These are phyloP conservation scores for Microcebus lehilahytsara DNA, from an alignment of 2,113 vertebrate genomes.

Conservation along the genomic window DNA sequence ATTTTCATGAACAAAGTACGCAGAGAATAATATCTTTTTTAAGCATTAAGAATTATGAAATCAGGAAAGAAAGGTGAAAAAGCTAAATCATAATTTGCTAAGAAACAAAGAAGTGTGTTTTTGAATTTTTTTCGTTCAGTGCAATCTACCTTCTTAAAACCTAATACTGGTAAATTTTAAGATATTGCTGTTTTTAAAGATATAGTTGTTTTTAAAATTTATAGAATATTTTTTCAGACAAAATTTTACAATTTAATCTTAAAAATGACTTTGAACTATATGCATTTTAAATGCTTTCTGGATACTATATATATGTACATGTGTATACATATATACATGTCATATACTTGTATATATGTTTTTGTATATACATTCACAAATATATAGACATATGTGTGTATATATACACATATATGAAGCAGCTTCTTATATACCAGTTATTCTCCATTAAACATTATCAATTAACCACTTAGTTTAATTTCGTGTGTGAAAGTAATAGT, in stretches of 20 bases:
- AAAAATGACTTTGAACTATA: background rate
- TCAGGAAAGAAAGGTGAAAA: background rate
- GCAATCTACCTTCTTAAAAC: background rate
- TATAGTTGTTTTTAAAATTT: background rate
- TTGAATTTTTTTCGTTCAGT: background rate
- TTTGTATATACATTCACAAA: background rate
- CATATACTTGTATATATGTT: background rate
- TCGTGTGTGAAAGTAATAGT: background rate
- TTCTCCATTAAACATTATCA: background rate
- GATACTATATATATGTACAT: background rate
- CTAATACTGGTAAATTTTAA: background rate
- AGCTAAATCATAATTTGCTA: slow-evolving; percentile 9
- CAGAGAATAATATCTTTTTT: background rate
- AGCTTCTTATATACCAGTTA: background rate
- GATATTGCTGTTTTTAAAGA: background rate
- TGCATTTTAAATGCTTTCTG: background rate
- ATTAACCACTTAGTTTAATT: background rate
- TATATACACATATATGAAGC: background rate
- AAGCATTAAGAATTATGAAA: background rate
- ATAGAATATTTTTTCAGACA: background rate
- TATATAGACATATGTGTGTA: background rate
- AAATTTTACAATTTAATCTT: background rate
- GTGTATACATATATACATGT: background rate
- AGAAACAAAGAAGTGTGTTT: background rate
- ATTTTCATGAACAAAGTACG: slow-evolving; percentile 32